These are phyloP conservation scores for Dasyornis broadbenti DNA, from an alignment of 2,113 vertebrate genomes.

Conservation along the genomic window DNA sequence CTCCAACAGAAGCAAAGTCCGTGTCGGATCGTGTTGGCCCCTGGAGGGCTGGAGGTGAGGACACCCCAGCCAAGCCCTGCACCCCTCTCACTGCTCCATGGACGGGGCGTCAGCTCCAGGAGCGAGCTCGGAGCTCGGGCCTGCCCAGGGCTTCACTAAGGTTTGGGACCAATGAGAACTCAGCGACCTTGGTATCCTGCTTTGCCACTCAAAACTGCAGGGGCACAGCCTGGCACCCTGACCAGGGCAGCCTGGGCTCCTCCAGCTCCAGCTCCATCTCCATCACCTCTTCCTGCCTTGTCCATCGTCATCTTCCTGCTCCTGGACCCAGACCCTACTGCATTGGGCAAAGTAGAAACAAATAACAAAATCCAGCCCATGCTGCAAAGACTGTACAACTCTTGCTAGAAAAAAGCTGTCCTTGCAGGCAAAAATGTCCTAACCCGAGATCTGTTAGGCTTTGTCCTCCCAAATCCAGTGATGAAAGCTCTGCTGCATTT, in stretches of 20 bases:
- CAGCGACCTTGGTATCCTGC: neutral
- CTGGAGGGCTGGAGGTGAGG: neutral
- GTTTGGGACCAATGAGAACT: neutral
- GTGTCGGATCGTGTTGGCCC: neutral
- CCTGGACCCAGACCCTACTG: neutral
- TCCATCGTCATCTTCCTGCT: neutral
- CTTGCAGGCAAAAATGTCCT: constrained; percentile 15
- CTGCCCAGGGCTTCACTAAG: accelerated
- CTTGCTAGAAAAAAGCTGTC: neutral
- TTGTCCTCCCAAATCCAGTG: constrained; percentile 26
- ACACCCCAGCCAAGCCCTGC: neutral
- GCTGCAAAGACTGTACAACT: neutral
- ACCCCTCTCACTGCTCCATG: accelerated
- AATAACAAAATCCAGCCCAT: neutral
- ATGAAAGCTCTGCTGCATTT: constrained; percentile 37
- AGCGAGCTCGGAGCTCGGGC: accelerated
- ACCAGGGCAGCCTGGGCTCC: neutral
- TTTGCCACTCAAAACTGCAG: neutral
- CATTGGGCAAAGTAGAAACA: neutral
- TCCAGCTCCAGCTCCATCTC: neutral
- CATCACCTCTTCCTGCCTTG: neutral
- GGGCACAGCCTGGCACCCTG: neutral
- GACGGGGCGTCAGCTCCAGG: neutral
- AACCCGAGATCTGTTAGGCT: neutral
- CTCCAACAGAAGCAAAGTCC: constrained; percentile 22